Evolutionary conservation across 2,113 vertebrate species (phyloP), one percentile per base, ranked within the genome.

Genomic region (Rhinopomastus cyanomelas): DNA sequence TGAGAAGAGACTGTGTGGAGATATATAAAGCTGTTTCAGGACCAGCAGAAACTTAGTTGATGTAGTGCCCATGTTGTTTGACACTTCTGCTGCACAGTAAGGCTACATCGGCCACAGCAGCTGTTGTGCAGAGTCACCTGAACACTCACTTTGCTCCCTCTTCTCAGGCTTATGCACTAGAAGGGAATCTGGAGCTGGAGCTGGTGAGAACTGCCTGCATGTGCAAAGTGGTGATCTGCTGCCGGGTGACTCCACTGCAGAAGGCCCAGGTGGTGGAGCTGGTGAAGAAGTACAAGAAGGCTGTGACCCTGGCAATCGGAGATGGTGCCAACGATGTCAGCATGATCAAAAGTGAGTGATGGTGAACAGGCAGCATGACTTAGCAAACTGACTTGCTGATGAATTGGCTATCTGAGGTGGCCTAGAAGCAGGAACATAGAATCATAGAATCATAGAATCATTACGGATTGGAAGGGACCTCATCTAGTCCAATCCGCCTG

Each of bases 231-330:
- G 99, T 99, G 61, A 98, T 99, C 95, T 99, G 98, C 97, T 99
- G 99, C 96, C 97, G 98, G 71, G 98, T 99, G 92, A 99, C 99
- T 1, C 99, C 99, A 0, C 97, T 99, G 77, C 99, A 99, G 96
- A 99, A 99, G 94, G 99, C 99, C 84, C 98, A 99, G 96, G 98
- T 99, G 95, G 99, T 99, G 71, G 96, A 99, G 85, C 96, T 99
- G 95, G 98, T 99, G 87, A 99, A 99, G 96, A 98, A 97, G 80
- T 98, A 99, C 97, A 99, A 99, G 96, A 97, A 98, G 69, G 98
- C 97, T 4, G 94, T 99, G 83, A 99, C 99, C 11, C 95, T 99
- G 82, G 99, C 99, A 18, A 99, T 99, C 0, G 99, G 99, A 19
- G 99, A 99, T 0, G 99, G 99, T 1, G 98, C 99, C 96, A 99